Evolutionary conservation across 2,888 invertebrate genomes (phyloP).

Genomic region (Crematogaster levior): DNA sequence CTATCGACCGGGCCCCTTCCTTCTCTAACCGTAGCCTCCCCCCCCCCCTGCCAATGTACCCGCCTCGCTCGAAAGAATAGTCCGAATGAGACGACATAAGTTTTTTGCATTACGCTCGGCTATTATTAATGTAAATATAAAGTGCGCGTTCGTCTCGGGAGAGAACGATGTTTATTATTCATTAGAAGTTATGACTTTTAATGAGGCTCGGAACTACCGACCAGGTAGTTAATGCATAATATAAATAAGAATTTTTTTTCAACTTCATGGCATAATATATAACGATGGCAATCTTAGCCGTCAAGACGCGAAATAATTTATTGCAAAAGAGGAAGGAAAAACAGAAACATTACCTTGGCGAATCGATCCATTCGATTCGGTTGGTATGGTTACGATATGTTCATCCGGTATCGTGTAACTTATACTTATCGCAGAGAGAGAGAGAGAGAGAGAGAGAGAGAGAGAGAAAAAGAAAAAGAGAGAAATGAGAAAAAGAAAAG

Average conservation of each 20-base stretch:
- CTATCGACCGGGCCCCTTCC: slow-evolving; percentile 11
- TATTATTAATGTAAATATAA: slow-evolving; percentile 55
- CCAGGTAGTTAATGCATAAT: slow-evolving; percentile 56
- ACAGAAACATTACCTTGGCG: slow-evolving; percentile 33
- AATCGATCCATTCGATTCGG: slow-evolving; percentile 43
- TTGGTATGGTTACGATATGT: slow-evolving; percentile 25
- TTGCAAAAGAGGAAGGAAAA: slow-evolving; percentile 19
- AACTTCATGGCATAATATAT: slow-evolving; percentile 46
- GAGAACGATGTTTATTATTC: slow-evolving; percentile 55
- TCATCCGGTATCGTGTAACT: slow-evolving; percentile 16
- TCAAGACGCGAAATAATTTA: slow-evolving; percentile 52
- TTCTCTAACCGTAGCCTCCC: no score
- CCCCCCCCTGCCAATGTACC: not conserved
- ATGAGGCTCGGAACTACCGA: slow-evolving; percentile 53
- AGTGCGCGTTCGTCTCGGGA: slow-evolving; percentile 53
- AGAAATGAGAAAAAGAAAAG: not conserved
- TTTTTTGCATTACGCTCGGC: slow-evolving; percentile 53
- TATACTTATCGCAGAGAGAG: slow-evolving; percentile 9
- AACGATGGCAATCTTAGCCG: slow-evolving; percentile 47
- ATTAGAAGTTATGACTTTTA: slow-evolving; percentile 56
- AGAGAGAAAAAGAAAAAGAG: not conserved
- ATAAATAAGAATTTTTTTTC: slow-evolving; percentile 56
- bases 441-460: not conserved
- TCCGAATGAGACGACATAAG: slow-evolving; percentile 55
- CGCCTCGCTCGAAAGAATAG: slow-evolving; percentile 38